Percentiles rank a stretch among this genome's conserved stretches.
These are phyloP conservation scores for Cylas formicarius DNA, from an alignment of 1,140 invertebrate species.

Conservation along the genomic window DNA sequence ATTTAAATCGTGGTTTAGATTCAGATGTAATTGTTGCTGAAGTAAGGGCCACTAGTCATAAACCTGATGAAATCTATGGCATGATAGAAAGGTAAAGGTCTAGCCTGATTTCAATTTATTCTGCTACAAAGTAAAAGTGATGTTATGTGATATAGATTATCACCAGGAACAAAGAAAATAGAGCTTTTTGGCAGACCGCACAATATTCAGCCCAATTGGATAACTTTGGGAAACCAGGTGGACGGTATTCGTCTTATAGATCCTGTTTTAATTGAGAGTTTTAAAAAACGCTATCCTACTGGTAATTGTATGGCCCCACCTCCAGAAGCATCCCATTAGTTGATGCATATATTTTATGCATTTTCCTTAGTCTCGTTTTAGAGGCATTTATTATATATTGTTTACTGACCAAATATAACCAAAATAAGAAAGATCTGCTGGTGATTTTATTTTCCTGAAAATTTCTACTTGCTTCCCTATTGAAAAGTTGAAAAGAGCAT, in stretches of 20 bases:
- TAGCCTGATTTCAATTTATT: background rate
- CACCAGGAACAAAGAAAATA: slow-evolving; percentile 91
- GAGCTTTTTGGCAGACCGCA: slow-evolving; percentile 96
- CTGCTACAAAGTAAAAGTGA: slow-evolving; percentile 51
- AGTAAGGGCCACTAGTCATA: slow-evolving; percentile 94
- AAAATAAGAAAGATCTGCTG: too few relatives aligned
- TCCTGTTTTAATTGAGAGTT: slow-evolving; percentile 81
- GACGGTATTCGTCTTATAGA: slow-evolving; percentile 92
- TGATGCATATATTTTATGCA: background rate
- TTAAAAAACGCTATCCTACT: slow-evolving; percentile 88
- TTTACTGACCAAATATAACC: too few relatives aligned
- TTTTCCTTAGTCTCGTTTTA: too few relatives aligned
- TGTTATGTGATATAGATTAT: slow-evolving; percentile 84
- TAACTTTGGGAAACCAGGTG: slow-evolving; percentile 91
- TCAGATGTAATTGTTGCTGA: slow-evolving; percentile 98
- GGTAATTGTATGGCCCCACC: slow-evolving; percentile 74
- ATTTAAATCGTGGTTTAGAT: slow-evolving; percentile 88
- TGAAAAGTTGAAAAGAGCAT: too few relatives aligned
- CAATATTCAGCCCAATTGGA: slow-evolving; percentile 98
- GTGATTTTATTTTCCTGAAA: too few relatives aligned
- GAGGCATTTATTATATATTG: too few relatives aligned
- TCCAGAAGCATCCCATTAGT: slow-evolving; percentile 36
- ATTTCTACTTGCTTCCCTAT: too few relatives aligned
- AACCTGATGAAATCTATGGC: slow-evolving; percentile 94
- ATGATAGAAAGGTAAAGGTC: slow-evolving; percentile 18